Base-by-base conservation (phyloP, 2,797 vertebrate genomes). In the Ammospiza maritima region DNA sequence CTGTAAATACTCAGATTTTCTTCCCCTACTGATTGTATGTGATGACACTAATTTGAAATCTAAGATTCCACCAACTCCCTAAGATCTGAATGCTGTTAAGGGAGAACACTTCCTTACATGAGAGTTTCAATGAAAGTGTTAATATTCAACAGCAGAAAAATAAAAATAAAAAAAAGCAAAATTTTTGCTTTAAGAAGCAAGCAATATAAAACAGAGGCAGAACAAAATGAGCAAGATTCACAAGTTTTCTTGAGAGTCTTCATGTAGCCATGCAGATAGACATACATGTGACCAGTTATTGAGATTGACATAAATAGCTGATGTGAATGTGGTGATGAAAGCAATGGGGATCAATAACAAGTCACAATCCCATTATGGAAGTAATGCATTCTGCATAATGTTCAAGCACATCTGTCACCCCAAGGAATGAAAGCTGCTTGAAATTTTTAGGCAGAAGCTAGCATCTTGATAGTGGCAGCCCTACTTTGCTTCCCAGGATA, bases 371-470 rank as follows among this genome's bases (percentile, higher is more conserved):
- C 40, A n/a, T 94, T 89, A 85, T 18, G 42, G n/a, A 42, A 54
- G 16, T 23, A 48, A 56, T 34, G 29, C 29, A 13, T 73, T 84
- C 67, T 85, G 58, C 45, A 9, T 82, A 62, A 72, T 40, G 32
- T 56, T 58, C 78, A 61, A 73, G 30, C 34, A 67, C 50, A 36
- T 73, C 64, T 40, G 23, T 66, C 86, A 65, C 60, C 71, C 40
- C 19, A 23, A 51, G 45, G 34, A 62, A 36, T 8, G 48, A 42
- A 85, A 36, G 11, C 50, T 91, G 44, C 67, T 91, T 90, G 62
- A 87, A 93, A 38, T 86, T 25, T 16, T 61, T 77, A 97, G 64
- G 79, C 62, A 93, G 91, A 93, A 93, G 72, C 60, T 70, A 79
- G 30, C 40, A 57, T 65, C 80, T 82, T 86, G 50, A 85, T 88